Evolutionary conservation across 2,888 invertebrate genomes (phyloP), one percentile per base, ranked within the genome.

Genomic region (Drosophila tripunctata): DNA sequence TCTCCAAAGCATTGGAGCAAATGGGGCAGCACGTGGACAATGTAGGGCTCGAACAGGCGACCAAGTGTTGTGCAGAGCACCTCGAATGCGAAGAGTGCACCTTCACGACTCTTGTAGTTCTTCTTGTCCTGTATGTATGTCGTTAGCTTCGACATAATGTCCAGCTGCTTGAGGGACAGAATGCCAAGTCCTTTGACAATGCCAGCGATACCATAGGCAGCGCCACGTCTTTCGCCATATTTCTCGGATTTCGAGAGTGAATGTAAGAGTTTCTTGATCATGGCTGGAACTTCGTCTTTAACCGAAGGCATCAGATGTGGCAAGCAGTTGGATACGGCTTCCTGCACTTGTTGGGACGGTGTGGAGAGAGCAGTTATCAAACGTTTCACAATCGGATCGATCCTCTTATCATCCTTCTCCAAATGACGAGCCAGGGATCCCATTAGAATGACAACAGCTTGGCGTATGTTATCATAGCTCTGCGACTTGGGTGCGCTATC

Each of bases 341-440:
- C 98, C 93, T 99, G 99, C 0, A 99, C 98, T 93, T 97, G 97
- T 90, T 99, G 98, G 33, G 99, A 98, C 8, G 99, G 99, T 33
- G 99, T 99, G 30, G 96, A 96, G 3, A 99, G 93, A 0, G 99
- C 97, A 48, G 96, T 95, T 50, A 99, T 94, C 41, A 99, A 93
- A 62, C 98, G 94, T 81, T 95, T 94, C 6, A 99, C 96, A 87
- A 99, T 99, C n/a, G 99, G 98, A 89, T 96, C 96, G 79, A 99
- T 96, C 87, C 97, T 93, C 2, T 95, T 94, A 92, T 99, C 98
- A 70, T 95, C 95, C 68, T 96, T 96, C 81, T 96, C 97, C 86
- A 99, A 94, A 93, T 99, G 98, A 38, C 97, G 94, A n/a, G 99
- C 99, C 78, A 99, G 93, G 0, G 97, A 97, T 3, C 99, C 99